Evolutionary conservation across 2,797 vertebrate species (phyloP), one percentile per base, ranked within the genome.

Genomic region (Muraenolepis orangiensis): DNA sequence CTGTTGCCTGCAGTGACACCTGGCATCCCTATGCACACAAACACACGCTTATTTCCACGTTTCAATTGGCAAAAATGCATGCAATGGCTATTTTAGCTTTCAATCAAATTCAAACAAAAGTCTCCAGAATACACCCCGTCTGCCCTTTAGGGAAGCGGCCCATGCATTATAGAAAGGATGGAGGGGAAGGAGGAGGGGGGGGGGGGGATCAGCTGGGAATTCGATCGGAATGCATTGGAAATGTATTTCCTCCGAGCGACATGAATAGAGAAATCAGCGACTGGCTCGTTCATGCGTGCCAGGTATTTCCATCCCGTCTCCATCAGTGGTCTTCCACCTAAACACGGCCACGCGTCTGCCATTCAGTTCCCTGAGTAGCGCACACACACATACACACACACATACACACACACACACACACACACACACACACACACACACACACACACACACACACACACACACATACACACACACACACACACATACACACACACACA

Each of bases 141-240:
- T 57, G 51, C n/a, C 51, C 51, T 57, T 57, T 23, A 57, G 51
- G n/a, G 20, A 57, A 57, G 51, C 51, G 23, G 23, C 8, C n/a
- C 51, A 23, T 57, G 51, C 51, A n/a, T 20, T 23, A 23, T n/a
- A 10, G 51, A 6, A 57, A 57, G 7, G 51, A 8, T 20, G 38
- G 8, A 8, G 32, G 32, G 3, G 32, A 8, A 34, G 32, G 32
- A 34, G 32, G 32, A 8, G 3, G 3, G 32, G 32, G 8, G 32
- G 32, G 2, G 46, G 70, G 70, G 75, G 81, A 81, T 88, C 87
- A 87, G 79, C 71, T 83, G 86, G 87, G 83, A 88, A 87, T 88
- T 81, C 72, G 74, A 87, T 75, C 73, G 72, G 76, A 74, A 57
- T 57, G n/a, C 51, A 57, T 87, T 85, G 82, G 75, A 84, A 87